Conservation (phyloP, 2,888 invertebrate species). For the Lasioglossum vierecki region DNA sequence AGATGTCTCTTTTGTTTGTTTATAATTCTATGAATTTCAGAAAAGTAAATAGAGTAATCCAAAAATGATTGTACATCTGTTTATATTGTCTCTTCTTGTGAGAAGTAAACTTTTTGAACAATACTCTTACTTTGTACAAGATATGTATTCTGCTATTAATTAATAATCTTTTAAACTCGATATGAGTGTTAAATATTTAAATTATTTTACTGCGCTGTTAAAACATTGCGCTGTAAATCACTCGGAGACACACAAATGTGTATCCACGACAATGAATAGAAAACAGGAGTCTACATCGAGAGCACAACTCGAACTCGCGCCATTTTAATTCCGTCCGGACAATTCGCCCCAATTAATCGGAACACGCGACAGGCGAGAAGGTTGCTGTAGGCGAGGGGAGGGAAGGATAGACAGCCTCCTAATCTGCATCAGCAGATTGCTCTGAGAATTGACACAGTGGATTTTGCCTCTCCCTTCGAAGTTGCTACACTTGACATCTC, state of each 20-base stretch:
- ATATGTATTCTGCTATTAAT: background rate
- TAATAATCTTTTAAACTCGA: background rate
- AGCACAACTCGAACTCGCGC: constrained; percentile 55
- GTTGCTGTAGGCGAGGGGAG: background rate
- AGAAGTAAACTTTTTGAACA: background rate
- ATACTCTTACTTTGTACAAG: background rate
- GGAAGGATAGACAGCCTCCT: constrained; percentile 66
- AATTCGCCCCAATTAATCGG: constrained; percentile 70
- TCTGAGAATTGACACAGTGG: constrained; percentile 83
- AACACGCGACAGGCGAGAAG: constrained; percentile 47
- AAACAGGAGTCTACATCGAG: background rate
- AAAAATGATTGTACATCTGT: too few relatives aligned
- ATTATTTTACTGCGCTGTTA: background rate
- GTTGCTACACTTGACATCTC: constrained; percentile 74
- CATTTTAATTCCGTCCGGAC: constrained; percentile 64
- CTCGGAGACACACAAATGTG: background rate
- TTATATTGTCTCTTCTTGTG: too few relatives aligned
- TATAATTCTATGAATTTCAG: too few relatives aligned
- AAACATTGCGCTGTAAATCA: background rate
- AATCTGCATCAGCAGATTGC: constrained; percentile 84
- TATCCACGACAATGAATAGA: background rate
- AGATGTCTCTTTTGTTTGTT: too few relatives aligned
- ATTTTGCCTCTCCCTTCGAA: constrained; percentile 72
- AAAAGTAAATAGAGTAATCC: too few relatives aligned
- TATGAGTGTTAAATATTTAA: background rate